Base-by-base conservation (phyloP, 2,113 vertebrate species). In the Mugil cephalus region DNA sequence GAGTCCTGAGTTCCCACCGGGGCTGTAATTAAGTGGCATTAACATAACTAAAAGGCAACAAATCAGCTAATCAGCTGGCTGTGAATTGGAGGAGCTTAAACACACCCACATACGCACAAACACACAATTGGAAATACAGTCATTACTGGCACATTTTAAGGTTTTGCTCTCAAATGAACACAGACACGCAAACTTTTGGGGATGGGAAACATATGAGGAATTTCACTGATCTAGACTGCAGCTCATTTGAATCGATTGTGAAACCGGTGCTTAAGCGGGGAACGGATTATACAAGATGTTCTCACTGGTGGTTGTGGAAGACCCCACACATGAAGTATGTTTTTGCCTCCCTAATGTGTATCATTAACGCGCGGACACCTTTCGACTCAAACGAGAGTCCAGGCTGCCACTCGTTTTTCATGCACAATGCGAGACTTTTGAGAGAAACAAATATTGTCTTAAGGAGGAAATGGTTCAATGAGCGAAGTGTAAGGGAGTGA, bases 1-100 rank as follows among this genome's bases (percentile, higher is more conserved):
- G 55, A 39, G 73, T 51, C 13, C 46, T 10, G 17, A 47, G 61
- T 73, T 77, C 70, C 77, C 79, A 85, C 58, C 68, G 80, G 66
- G 53, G 30, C 55, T 77, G 74, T 87, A 91, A 91, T 93, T 90
- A 88, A 87, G 86, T 55, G 4, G 64, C 74, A 91, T 93, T 92
- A 89, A 69, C 86, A 91, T 91, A 74, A 90, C 88, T 89, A 87
- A 91, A 90, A 90, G 79, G 73, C 79, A 92, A 91, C 89, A 93
- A 91, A 91, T 91, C 87, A 87, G 79, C 76, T 87, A 83, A 88
- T 90, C 83, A 90, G 53, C 55, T 48, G 71, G 69, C 36, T 65
- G 68, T 80, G 55, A 74, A 77, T 47, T 66, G 42, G 30, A 56
- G 65, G 34, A 69, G 56, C 48, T 81, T 63, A 78, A 68, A 58